A percentile compares a stretch with the other conserved stretches of the same genome.
Evolutionary conservation across 1,140 invertebrate genomes (phyloP).

Genomic region (Tenebrio molitor): DNA sequence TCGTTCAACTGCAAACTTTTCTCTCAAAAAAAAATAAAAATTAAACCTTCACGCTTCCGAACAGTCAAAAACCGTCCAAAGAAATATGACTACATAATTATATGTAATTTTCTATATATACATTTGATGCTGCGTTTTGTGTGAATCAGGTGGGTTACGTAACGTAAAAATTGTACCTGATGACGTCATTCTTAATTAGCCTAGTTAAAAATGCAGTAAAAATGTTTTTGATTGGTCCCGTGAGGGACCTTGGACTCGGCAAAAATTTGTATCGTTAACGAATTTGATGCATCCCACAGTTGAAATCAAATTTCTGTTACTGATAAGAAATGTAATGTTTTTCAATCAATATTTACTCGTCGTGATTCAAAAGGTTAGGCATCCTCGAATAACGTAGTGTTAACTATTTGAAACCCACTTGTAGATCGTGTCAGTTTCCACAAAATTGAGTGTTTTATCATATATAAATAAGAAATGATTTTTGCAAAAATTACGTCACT

Average conservation of each 20-base stretch:
- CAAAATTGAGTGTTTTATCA: no score
- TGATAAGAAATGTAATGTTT: no score
- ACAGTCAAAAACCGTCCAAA: constrained; percentile 1
- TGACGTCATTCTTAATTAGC: constrained; percentile 35
- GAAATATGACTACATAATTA: neutral
- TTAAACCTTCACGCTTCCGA: neutral
- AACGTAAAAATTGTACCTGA: constrained; percentile 1
- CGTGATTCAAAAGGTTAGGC: no score
- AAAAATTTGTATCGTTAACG: neutral
- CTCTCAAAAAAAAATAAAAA: no score
- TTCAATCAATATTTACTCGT: no score
- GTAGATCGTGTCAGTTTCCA: no score
- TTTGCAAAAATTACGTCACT: no score
- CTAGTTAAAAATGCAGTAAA: constrained; percentile 19
- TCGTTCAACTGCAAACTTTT: no score
- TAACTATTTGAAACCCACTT: no score
- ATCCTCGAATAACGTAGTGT: no score
- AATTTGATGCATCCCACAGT: constrained; percentile 29
- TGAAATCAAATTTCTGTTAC: no score
- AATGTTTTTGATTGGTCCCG: constrained; percentile 1
- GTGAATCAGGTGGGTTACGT: constrained; percentile 12
- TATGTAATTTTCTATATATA: neutral
- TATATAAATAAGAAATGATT: no score
- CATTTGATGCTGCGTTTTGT: neutral
- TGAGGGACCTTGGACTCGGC: constrained; percentile 3